Conservation (phyloP, 2,113 vertebrate species). For the Campylorhamphus procurvoides region DNA sequence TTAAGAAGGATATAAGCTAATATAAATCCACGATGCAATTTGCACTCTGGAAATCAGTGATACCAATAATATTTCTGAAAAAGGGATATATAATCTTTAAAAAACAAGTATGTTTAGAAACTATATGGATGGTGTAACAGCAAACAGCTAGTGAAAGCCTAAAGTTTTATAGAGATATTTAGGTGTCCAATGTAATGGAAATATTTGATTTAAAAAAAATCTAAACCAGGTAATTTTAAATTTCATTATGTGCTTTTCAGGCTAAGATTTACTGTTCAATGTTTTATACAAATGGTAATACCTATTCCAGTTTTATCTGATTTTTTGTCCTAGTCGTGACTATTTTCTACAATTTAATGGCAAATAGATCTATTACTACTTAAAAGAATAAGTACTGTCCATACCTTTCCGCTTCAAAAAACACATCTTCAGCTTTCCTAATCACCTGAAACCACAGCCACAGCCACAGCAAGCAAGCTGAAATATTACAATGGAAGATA, state of each 20-base stretch:
- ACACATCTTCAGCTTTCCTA: not conserved
- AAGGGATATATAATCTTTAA: not conserved
- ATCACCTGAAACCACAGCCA: not conserved
- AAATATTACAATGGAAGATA: not conserved
- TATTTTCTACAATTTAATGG: not conserved
- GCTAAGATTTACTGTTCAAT: not conserved
- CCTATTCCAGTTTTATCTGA: not conserved
- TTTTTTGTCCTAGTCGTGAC: not conserved
- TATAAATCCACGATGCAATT: not conserved
- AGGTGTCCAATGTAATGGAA: not conserved
- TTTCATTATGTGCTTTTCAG: not conserved
- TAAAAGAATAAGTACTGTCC: not conserved
- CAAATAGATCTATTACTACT: not conserved
- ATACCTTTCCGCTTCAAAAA: conserved; percentile 5
- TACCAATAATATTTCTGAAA: not conserved
- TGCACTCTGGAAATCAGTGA: not conserved
- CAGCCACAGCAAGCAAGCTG: not conserved
- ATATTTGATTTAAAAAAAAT: not conserved
- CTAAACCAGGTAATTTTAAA: not conserved
- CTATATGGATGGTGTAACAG: not conserved
- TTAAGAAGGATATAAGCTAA: not conserved
- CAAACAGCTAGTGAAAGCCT: not conserved
- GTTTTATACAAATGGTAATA: not conserved
- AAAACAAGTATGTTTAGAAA: not conserved
- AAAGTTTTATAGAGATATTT: not conserved